Percentiles rank a stretch among this genome's conserved stretches.
These are phyloP conservation scores for Nephrotoma guestfalica DNA, from an alignment of 2,888 invertebrate species.

Conservation along the genomic window DNA sequence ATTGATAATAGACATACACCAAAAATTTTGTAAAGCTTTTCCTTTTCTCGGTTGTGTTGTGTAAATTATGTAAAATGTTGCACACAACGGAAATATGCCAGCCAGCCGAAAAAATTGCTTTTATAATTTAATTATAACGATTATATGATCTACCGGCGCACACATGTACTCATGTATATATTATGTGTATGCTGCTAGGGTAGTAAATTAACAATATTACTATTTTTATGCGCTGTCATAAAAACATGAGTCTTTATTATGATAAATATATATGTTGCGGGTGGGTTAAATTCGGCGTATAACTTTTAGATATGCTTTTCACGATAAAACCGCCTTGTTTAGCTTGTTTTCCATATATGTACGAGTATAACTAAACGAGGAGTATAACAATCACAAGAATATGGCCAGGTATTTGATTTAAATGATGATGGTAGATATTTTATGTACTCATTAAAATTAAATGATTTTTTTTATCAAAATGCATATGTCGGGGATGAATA, in stretches of 20 bases:
- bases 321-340: not conserved
- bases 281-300: not conserved
- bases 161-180: not conserved
- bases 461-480: too few species aligned
- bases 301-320: not conserved
- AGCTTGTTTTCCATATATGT: not conserved
- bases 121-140: not conserved
- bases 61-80: not conserved
- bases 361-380: too few species aligned
- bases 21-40: not conserved
- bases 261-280: not conserved
- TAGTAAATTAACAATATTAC: not conserved
- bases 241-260: not conserved
- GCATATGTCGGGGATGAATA: too few species aligned
- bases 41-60: not conserved
- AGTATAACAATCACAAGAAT: too few species aligned
- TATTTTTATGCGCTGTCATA: not conserved
- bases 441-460: too few species aligned
- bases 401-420: too few species aligned
- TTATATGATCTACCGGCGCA: not conserved
- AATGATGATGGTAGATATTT: too few species aligned
- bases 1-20: not conserved
- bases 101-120: not conserved
- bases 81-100: not conserved
- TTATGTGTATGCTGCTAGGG: not conserved